Evolutionary conservation across 2,113 vertebrate species (phyloP).

Genomic region (Sclerurus mexicanus): DNA sequence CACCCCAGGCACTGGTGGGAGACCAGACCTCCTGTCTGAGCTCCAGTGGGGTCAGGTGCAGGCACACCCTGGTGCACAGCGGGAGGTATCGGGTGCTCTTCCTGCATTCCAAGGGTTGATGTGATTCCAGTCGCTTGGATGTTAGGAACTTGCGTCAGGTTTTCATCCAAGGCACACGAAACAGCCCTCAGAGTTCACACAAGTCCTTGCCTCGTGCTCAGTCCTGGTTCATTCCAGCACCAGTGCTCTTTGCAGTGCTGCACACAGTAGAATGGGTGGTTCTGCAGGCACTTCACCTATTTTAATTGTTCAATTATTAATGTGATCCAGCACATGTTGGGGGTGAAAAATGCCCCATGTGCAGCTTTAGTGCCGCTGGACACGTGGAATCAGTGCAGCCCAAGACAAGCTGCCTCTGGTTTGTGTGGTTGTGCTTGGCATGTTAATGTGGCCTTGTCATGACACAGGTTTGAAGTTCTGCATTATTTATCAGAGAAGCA

Average conservation of each 20-base stretch:
- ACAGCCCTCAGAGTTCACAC: background rate
- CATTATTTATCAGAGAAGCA: background rate
- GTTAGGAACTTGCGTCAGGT: rapidly evolving
- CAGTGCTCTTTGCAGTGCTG: background rate
- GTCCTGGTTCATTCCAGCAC: background rate
- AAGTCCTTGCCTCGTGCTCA: background rate
- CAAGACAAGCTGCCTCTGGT: background rate
- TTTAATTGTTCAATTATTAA: background rate
- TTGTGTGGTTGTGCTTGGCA: background rate
- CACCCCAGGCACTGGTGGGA: background rate
- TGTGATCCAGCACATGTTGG: background rate
- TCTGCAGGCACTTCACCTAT: background rate
- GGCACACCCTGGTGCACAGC: background rate
- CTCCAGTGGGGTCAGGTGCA: background rate
- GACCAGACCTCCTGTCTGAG: too few species aligned
- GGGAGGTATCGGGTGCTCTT: background rate
- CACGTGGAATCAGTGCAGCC: background rate
- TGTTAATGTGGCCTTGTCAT: background rate
- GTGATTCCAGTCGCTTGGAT: background rate
- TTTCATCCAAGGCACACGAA: background rate
- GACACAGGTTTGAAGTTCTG: background rate
- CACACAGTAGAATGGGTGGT: background rate
- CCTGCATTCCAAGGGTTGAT: background rate
- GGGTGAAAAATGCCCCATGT: background rate
- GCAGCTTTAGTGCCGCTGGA: background rate